Conservation (phyloP, 2,888 invertebrate species). For the Tenthredo amoena region DNA sequence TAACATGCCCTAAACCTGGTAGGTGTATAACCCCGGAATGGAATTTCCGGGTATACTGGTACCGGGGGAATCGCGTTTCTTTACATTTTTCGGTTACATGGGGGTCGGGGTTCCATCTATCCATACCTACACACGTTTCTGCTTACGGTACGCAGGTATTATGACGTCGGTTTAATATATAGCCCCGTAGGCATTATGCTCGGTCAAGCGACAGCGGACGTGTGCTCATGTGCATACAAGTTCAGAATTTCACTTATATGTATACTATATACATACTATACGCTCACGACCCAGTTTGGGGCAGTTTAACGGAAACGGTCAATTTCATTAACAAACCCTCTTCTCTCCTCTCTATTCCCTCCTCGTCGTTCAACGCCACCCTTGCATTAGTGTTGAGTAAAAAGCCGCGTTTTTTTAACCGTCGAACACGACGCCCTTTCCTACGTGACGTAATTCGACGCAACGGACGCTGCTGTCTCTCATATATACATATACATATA, state of each 20-base stretch:
- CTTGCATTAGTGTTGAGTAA: background rate
- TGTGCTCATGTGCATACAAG: conserved; percentile 7
- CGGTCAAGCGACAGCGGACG: conserved; percentile 10
- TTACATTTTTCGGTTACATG: conserved; percentile 10
- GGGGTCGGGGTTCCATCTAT: background rate
- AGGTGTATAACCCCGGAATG: background rate
- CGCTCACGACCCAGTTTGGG: conserved; percentile 31
- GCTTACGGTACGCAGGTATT: conserved; percentile 4
- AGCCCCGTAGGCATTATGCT: background rate
- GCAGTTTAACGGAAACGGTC: conserved; percentile 46
- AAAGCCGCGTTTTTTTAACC: conserved; percentile 17
- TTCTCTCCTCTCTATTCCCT: background rate
- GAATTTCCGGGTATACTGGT: conserved; percentile 19
- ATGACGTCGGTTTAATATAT: background rate
- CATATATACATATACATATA: background rate
- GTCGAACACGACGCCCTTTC: background rate
- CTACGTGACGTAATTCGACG: conserved; percentile 5
- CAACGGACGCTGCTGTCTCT: background rate
- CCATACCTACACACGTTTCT: background rate
- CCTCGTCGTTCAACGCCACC: background rate
- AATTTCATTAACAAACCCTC: conserved; percentile 35
- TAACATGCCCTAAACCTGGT: background rate
- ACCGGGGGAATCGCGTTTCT: background rate
- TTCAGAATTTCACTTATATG: background rate
- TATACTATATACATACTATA: background rate